Evolutionary conservation across 1,140 invertebrate genomes (phyloP).

Genomic region (Lordiphosa collinella): DNA sequence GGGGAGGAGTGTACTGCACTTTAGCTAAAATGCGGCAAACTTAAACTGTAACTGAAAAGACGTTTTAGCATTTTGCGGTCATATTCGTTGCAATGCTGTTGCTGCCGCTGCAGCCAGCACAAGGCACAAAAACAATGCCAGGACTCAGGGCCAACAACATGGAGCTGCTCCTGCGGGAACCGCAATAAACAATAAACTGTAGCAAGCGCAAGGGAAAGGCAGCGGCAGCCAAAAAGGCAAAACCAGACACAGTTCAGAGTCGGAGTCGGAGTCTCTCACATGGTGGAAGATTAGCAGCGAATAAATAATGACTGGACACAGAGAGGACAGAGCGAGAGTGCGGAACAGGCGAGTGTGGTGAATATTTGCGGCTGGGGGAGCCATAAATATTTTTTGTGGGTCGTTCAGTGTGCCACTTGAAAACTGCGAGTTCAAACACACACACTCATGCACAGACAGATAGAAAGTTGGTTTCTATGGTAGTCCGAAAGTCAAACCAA

Average conservation of each 20-base stretch:
- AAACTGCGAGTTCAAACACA: background rate
- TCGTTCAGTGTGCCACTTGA: slow-evolving; percentile 45
- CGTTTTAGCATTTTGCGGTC: slow-evolving; percentile 58
- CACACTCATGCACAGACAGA: background rate
- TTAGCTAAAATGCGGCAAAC: slow-evolving; percentile 57
- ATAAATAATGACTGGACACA: slow-evolving; percentile 49
- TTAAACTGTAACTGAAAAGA: slow-evolving; percentile 60
- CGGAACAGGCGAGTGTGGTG: slow-evolving; percentile 29
- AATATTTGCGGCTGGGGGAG: slow-evolving; percentile 50
- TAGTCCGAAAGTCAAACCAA: no score
- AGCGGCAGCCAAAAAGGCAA: slow-evolving; percentile 46
- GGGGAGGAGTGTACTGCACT: slow-evolving; percentile 25
- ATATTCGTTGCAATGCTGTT: slow-evolving; percentile 44
- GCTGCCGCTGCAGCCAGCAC: slow-evolving; percentile 25
- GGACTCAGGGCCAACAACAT: slow-evolving; percentile 16
- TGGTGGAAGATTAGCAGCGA: slow-evolving; percentile 58
- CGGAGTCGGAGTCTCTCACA: slow-evolving; percentile 20
- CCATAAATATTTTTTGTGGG: slow-evolving; percentile 56
- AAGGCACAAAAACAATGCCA: slow-evolving; percentile 36
- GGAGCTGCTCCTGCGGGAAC: slow-evolving; percentile 10
- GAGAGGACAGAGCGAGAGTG: background rate
- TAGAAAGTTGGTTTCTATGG: background rate
- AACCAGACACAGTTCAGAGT: slow-evolving; percentile 30
- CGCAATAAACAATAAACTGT: slow-evolving; percentile 62
- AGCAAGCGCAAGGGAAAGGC: slow-evolving; percentile 28